Percentiles rank a stretch among this genome's conserved stretches.
These are phyloP conservation scores for Brachionus asplanchnoidis DNA, from an alignment of 1,140 invertebrate species.

Conservation along the genomic window DNA sequence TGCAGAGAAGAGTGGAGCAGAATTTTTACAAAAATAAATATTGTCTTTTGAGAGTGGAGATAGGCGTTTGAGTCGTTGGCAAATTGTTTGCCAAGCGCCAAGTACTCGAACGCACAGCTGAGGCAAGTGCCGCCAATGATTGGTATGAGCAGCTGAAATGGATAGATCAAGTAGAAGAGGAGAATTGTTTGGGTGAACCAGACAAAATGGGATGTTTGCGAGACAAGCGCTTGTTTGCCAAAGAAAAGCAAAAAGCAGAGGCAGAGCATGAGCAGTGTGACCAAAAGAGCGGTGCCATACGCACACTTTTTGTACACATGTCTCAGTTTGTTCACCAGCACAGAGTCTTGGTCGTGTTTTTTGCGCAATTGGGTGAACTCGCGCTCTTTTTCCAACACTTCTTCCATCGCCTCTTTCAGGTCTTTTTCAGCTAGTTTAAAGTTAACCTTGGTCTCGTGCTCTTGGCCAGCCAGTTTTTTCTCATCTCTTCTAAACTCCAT, in stretches of 20 bases:
- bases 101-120: not conserved
- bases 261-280: not conserved
- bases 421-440: slow-evolving; percentile 37
- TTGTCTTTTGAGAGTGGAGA: not conserved
- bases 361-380: not conserved
- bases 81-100: not conserved
- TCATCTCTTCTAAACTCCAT: not conserved
- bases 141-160: slow-evolving; percentile 21
- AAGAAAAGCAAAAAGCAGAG: not conserved
- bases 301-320: not conserved
- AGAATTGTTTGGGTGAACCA: not conserved
- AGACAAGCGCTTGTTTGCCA: not conserved
- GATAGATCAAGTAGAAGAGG: slow-evolving; percentile 23
- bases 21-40: slow-evolving; percentile 6
- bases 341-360: not conserved
- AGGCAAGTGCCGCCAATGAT: not conserved
- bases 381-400: not conserved
- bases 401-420: slow-evolving; percentile 12
- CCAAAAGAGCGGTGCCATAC: not conserved
- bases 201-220: slow-evolving; percentile 14
- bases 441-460: slow-evolving; percentile 15
- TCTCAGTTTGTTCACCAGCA: not conserved
- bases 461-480: not conserved
- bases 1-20: not conserved
- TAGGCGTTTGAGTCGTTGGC: not conserved